Evolutionary conservation across 2,113 vertebrate species (phyloP).

Genomic region (Phylloscopus trochiloides): DNA sequence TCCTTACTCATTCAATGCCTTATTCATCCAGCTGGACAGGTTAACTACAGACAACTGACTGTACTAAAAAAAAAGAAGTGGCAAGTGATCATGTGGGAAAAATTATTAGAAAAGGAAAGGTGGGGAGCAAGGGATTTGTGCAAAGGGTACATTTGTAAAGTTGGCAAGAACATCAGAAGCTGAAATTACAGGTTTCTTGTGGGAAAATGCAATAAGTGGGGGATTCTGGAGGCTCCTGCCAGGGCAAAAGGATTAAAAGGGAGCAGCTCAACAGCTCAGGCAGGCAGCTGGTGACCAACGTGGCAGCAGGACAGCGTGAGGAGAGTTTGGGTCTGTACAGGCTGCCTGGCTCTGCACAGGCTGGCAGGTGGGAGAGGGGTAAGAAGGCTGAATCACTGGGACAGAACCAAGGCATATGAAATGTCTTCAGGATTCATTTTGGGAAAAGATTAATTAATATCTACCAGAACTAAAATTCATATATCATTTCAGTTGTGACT

Average conservation of each 20-base stretch:
- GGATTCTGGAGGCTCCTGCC: background rate
- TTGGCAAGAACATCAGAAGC: background rate
- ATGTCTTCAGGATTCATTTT: background rate
- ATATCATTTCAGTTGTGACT: background rate
- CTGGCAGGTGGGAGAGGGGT: background rate
- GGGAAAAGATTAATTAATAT: background rate
- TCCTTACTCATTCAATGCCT: background rate
- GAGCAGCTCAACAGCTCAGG: background rate
- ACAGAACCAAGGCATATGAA: background rate
- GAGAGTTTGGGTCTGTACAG: too few species aligned
- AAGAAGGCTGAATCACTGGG: background rate
- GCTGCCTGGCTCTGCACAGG: background rate
- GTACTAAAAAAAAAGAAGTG: background rate
- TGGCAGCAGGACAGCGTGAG: background rate
- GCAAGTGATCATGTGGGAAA: background rate
- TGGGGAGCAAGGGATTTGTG: background rate
- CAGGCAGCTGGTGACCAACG: accelerated
- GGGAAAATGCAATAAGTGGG: background rate
- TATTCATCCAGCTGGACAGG: background rate
- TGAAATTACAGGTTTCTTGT: background rate
- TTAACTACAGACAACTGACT: background rate
- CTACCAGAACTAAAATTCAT: background rate
- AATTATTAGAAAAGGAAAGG: background rate
- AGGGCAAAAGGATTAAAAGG: background rate
- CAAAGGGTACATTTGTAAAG: background rate